A percentile compares a stretch with the other conserved stretches of the same genome.
Conservation (phyloP, 2,797 vertebrate species). For the Halcyon chelicuti region DNA sequence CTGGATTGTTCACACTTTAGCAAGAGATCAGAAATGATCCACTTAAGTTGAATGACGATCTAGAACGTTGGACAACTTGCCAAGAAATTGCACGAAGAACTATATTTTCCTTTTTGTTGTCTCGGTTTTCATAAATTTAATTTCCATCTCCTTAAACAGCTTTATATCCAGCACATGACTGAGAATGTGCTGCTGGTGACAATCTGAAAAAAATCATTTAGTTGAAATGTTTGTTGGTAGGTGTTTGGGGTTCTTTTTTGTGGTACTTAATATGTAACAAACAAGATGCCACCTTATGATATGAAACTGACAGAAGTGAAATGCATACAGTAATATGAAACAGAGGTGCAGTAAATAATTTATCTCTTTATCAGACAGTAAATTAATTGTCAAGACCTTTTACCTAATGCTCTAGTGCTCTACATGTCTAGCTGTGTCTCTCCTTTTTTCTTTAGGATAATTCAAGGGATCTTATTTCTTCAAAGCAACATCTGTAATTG, state of each 20-base stretch:
- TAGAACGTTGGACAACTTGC: background rate
- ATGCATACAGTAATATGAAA: background rate
- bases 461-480: background rate
- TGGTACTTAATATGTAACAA: background rate
- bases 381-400: constrained; percentile 13
- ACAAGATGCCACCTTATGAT: background rate
- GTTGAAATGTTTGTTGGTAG: constrained; percentile 37
- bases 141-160: background rate
- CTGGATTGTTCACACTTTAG: background rate
- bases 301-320: constrained; percentile 15
- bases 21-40: background rate
- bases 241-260: background rate
- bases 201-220: constrained; percentile 24
- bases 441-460: background rate
- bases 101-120: background rate
- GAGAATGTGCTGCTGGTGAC: constrained; percentile 19
- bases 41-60: background rate
- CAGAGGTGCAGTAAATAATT: background rate
- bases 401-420: background rate
- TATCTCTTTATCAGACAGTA: background rate
- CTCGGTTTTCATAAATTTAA: background rate
- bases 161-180: constrained; percentile 9
- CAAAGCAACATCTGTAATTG: background rate
- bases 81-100: background rate
- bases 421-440: background rate